Evolutionary conservation across 2,113 vertebrate genomes (phyloP).

Genomic region (Osmerus eperlanus): DNA sequence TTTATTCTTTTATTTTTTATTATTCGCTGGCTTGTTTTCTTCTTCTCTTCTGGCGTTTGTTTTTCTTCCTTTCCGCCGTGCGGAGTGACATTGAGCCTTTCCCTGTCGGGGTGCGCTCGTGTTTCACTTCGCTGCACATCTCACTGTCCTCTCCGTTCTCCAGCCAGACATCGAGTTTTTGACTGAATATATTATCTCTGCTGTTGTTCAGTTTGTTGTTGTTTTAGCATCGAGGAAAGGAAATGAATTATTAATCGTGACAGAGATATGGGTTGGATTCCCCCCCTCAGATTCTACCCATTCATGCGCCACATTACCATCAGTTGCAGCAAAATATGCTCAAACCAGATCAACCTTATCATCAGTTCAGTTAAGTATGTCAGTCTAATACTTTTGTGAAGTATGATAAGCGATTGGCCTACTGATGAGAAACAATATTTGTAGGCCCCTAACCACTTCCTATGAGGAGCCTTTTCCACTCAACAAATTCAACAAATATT

Average conservation of each 20-base stretch:
- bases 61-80: conserved; percentile 62
- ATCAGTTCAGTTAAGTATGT: no score
- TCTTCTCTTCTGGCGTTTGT: conserved; percentile 49
- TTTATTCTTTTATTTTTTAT: conserved; percentile 35
- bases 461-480: no score
- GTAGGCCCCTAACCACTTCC: no score
- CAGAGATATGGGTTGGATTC: conserved; percentile 8
- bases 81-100: conserved; percentile 69
- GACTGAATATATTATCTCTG: conserved; percentile 72
- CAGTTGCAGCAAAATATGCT: background rate
- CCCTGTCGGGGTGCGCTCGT: conserved; percentile 70
- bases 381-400: no score
- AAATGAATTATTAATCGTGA: conserved; percentile 72
- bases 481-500: no score
- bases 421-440: no score
- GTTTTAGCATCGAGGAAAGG: conserved; percentile 65
- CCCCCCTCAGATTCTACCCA: background rate
- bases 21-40: conserved; percentile 34
- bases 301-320: background rate
- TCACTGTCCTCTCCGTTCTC: conserved; percentile 47
- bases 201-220: conserved; percentile 73
- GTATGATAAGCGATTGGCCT: no score
- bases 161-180: conserved; percentile 62
- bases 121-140: conserved; percentile 72
- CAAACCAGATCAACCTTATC: no score